phyloP scores from a whole-genome alignment of 1,140 invertebrate species.

The Trissolcus basalis region DNA sequence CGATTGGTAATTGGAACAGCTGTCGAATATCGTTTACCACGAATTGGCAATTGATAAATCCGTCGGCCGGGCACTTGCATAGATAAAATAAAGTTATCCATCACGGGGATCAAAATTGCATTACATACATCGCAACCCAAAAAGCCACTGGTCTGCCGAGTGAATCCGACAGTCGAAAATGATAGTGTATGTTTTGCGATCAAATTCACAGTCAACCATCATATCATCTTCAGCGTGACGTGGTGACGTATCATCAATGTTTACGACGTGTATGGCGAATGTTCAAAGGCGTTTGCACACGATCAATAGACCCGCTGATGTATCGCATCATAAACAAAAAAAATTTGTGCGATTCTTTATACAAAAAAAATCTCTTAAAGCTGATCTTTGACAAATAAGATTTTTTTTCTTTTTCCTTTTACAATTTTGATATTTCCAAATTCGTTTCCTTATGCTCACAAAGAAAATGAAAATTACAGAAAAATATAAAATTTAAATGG shows the following conservation, averaged over 20 bases:
- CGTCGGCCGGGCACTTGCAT: background rate
- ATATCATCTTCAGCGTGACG: conserved; percentile 51
- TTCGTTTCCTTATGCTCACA: too few species aligned
- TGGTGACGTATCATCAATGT: conserved; percentile 52
- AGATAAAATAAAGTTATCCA: conserved; percentile 4
- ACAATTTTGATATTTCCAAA: too few species aligned
- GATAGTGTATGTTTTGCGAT: conserved; percentile 30
- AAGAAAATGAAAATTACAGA: too few species aligned
- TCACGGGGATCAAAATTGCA: background rate
- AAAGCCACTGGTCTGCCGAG: conserved; percentile 22
- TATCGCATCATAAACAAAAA: conserved; percentile 47
- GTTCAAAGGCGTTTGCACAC: conserved; percentile 56
- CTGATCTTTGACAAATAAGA: too few species aligned
- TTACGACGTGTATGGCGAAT: conserved; percentile 63
- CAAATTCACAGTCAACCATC: conserved; percentile 47
- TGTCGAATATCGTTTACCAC: background rate
- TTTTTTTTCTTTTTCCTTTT: too few species aligned
- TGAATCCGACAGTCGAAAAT: conserved; percentile 25
- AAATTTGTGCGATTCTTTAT: conserved; percentile 29
- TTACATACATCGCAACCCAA: conserved; percentile 30
- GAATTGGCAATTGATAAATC: conserved; percentile 6
- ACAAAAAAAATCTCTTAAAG: background rate
- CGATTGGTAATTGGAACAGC: background rate
- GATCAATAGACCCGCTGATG: conserved; percentile 62
- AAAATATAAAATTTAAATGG: too few species aligned